A percentile compares a stretch with the other conserved stretches of the same genome.
These are phyloP conservation scores for Lepisosteus oculatus DNA, from an alignment of 2,113 vertebrate species.

Conservation along the genomic window DNA sequence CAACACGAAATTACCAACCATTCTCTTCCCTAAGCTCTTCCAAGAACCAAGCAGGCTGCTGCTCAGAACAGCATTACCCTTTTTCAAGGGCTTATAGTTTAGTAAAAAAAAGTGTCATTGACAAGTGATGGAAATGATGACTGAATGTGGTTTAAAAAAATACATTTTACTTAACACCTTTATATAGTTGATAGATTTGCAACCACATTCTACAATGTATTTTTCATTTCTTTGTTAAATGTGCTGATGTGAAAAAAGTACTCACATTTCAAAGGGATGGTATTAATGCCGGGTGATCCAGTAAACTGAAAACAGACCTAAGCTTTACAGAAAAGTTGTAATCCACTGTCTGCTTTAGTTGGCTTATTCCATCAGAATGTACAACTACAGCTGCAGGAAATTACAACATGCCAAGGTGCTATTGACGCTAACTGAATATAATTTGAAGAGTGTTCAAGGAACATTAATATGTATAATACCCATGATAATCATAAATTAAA, in stretches of 20 bases:
- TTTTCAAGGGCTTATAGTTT: too few species aligned
- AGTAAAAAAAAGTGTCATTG: too few species aligned
- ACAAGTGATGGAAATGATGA: too few species aligned
- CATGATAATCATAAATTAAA: neutral
- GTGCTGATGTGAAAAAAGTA: neutral
- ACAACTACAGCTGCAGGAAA: neutral
- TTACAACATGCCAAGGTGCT: neutral
- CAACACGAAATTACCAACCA: too few species aligned
- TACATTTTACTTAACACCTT: too few species aligned
- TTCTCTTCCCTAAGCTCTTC: too few species aligned
- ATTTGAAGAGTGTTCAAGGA: neutral
- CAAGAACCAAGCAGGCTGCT: too few species aligned
- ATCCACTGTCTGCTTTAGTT: neutral
- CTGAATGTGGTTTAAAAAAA: too few species aligned
- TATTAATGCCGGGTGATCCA: neutral
- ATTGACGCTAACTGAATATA: slow-evolving; percentile 10
- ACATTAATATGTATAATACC: slow-evolving; percentile 4
- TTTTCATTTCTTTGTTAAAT: too few species aligned
- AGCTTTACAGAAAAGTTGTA: neutral
- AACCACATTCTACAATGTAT: too few species aligned
- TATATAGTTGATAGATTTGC: too few species aligned
- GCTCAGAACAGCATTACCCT: too few species aligned
- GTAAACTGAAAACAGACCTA: neutral
- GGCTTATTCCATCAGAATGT: neutral
- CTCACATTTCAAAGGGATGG: slow-evolving; percentile 8